phyloP scores from a whole-genome alignment of 2,888 invertebrate genomes.

The Phragmatobia fuliginosa region DNA sequence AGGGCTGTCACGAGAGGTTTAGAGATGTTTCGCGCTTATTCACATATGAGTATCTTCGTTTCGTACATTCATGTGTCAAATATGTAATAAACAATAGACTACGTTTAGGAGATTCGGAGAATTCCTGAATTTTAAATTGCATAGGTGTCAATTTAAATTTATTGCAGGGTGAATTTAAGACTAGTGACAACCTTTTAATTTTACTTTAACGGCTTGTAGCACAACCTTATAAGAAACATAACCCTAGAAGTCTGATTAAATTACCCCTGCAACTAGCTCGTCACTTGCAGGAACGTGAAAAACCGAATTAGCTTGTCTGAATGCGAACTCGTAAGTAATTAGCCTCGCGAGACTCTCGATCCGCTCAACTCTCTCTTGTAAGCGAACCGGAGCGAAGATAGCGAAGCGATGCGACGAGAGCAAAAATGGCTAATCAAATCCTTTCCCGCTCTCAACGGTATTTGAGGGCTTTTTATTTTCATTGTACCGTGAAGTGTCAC shows the following conservation, averaged over 20 bases:
- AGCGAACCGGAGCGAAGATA: slow-evolving; percentile 83
- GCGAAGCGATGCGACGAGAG: slow-evolving; percentile 78
- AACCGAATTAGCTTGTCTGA: slow-evolving; percentile 83
- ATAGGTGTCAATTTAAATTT: not conserved
- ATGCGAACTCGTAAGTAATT: slow-evolving; percentile 85
- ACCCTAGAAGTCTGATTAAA: slow-evolving; percentile 51
- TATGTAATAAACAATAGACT: not conserved
- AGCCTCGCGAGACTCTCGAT: slow-evolving; percentile 85
- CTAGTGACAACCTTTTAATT: not conserved
- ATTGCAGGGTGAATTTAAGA: not conserved
- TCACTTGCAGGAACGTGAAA: slow-evolving; percentile 79
- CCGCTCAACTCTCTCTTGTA: slow-evolving; percentile 76
- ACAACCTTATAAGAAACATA: slow-evolving; percentile 39
- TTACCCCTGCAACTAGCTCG: slow-evolving; percentile 63
- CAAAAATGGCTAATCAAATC: slow-evolving; percentile 87
- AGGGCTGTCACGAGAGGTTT: slow-evolving; percentile 68
- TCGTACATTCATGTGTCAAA: slow-evolving; percentile 30
- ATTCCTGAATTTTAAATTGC: not conserved
- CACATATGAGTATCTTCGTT: slow-evolving; percentile 42
- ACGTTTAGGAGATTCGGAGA: not conserved
- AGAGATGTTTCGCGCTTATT: slow-evolving; percentile 65
- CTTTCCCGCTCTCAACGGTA: slow-evolving; percentile 79
- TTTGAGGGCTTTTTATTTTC: slow-evolving; percentile 82
- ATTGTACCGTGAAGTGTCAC: slow-evolving; percentile 83
- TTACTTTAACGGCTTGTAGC: not conserved